Evolutionary conservation across 1,140 invertebrate species (phyloP), one percentile per base, ranked within the genome.

Genomic region (Cydia splendana): DNA sequence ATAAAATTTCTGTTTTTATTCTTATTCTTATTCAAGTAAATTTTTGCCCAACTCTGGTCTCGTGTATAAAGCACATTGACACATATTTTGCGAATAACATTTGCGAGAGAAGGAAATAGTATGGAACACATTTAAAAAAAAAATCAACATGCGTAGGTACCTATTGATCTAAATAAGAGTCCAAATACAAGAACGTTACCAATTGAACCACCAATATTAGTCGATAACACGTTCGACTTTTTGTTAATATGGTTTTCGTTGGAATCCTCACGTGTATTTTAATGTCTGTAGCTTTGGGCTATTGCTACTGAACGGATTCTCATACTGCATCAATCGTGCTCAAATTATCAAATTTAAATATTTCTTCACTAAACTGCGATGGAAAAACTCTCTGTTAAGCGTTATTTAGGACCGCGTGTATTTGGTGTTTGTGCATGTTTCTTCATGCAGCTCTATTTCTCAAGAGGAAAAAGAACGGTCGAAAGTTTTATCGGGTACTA

Each of bases 321-420:
- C 67, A 71, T 71, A 71, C 67, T n/a, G 34, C 15, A 69, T 69
- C 28, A n/a, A 71, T 71, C 67, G 30, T 71, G 34, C 0, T 42
- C 67, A 71, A 71, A 71, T 71, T 71, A 71, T 9, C 67, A 38
- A 71, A 71, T 71, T 71, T 71, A 71, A 71, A 71, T 71, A 71
- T 42, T 71, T 71, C 24, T 28, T 20, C 6, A 3, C 67, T 18
- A 71, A 20, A 62, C 20, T 62, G 6, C 10, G 57, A 6, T 24
- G 20, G 57, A 20, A 62, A 24, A 48, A 15, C 45, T 48, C 45
- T 48, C 2, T 15, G 45, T 48, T 48, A 48, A 15, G 45, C 45
- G 45, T 48, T 48, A 48, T 48, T 51, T 9, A 57, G n/a, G 15
- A 2, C 1, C n/a, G n/a, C 20, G 12, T 20, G n/a, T n/a, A 15